Evolutionary conservation across 2,888 invertebrate genomes (phyloP), one percentile per base, ranked within the genome.

Genomic region (Drosophila neonasuta): DNA sequence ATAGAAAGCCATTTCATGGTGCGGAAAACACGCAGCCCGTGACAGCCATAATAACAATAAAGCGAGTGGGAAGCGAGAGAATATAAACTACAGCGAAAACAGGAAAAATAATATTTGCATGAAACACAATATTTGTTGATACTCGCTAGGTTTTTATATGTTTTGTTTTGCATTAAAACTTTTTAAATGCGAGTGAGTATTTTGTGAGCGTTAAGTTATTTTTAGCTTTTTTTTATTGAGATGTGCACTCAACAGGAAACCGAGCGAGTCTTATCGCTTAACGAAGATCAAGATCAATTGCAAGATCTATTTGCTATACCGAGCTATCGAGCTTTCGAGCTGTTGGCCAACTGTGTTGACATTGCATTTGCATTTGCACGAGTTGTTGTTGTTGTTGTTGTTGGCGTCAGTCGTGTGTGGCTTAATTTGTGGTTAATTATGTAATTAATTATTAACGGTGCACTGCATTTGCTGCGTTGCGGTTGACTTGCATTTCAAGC

Each of bases 401-500:
- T 55, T 49, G 61, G 56, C 63, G 49, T 29, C 56, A 79, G 56
- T 78, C 73, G 72, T 68, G 82, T 85, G 71, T 85, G 59, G 63
- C 59, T 80, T 84, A 82, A 88, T 82, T 82, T 83, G 86, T 74
- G 86, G 86, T 87, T 83, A 82, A 85, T 88, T 86, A 77, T 88
- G 76, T 71, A 87, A 87, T 83, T 86, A 79, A 85, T 88, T 86
- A 87, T 87, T 86, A 78, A 86, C 79, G 77, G 74, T 50, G 75
- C 68, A 61, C 44, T 80, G 86, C 78, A 76, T 75, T 49, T 62
- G 56, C 49, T 63, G 39, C 39, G 60, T 62, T 66, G 68, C 66
- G 75, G 60, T 71, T 71, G 75, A 64, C 68, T 76, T 62, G 44
- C 54, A 65, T 71, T 68, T 66, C 71, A 63, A 55, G 20, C 54